Base-by-base conservation (phyloP, 1,140 invertebrate genomes). In the Oppia nitens region DNA sequence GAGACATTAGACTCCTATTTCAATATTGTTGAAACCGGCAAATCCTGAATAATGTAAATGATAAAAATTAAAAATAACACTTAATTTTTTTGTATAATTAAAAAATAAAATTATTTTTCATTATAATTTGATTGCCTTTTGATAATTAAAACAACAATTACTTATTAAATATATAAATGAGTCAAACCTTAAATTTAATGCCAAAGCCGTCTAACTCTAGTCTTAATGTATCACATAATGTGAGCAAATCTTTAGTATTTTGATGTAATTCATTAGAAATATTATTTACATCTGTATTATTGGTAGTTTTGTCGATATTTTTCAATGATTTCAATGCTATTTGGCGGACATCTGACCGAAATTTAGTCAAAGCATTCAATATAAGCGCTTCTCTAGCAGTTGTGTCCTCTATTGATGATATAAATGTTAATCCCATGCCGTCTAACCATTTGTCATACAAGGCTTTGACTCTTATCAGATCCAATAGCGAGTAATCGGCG, bases 181-280 rank as follows among this genome's bases (percentile, higher is more conserved):
- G n/a, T n/a, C 56, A 24, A 20, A 57, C 56, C 56, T 57, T 57
- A 24, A 57, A 50, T 45, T 57, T 57, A 32, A 60, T 26, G 17
- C 59, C 59, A 49, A 2, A 25, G 17, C 4, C 26, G 11, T 59
- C 55, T 11, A 60, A 17, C 21, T 59, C 24, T 47, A 1, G 24
- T 32, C 59, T 47, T 9, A 49, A 23, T 50, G 58, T 26, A 60
- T 60, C 59, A 47, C 59, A 57, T 47, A 49, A n/a, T 20, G 14
- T n/a, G 12, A 60, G 55, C 21, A 60, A 27, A 26, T 48, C 11
- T 50, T 59, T 9, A 17, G 20, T 26, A 12, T 60, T 51, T 47
- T 59, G 9, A 2, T 47, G 11, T 21, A 56, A 6, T 21, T 49
- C 24, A 3, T 17, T 25, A 53, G 47, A 32, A n/a, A 29, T n/a